A percentile compares a stretch with the other conserved stretches of the same genome.
These are phyloP conservation scores for Oenanthe oenanthe DNA, from an alignment of 2,113 vertebrate species.

Conservation along the genomic window DNA sequence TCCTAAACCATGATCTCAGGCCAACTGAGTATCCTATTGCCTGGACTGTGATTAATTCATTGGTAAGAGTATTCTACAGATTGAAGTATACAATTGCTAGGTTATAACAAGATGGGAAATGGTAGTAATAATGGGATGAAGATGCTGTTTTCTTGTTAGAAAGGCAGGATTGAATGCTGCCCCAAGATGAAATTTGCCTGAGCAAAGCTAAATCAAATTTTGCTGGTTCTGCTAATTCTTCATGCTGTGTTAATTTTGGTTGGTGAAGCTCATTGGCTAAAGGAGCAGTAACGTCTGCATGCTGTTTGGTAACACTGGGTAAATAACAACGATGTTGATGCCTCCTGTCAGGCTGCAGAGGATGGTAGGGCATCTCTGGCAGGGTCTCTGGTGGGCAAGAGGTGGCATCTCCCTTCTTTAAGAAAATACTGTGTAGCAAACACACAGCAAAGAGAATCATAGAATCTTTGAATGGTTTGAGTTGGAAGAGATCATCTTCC, in stretches of 20 bases:
- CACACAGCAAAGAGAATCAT: neutral
- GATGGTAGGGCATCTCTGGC: neutral
- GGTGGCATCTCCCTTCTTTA: neutral
- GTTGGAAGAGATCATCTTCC: neutral
- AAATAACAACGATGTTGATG: neutral
- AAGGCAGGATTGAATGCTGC: neutral
- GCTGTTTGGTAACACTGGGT: rapidly evolving
- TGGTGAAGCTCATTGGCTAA: neutral
- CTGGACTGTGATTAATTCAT: neutral
- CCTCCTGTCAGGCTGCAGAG: neutral
- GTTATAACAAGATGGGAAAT: neutral
- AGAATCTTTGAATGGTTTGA: neutral
- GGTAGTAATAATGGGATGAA: neutral
- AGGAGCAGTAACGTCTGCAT: neutral
- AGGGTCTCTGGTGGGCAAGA: rapidly evolving
- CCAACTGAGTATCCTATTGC: neutral
- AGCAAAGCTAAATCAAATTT: neutral
- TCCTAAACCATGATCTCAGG: neutral
- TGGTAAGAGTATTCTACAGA: neutral
- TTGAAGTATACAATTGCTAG: neutral
- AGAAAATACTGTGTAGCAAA: neutral
- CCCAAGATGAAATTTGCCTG: neutral
- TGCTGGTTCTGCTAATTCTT: neutral
- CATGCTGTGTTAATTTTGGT: neutral
- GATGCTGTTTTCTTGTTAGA: neutral